Conservation (phyloP, 2,113 vertebrate species). For the Apteryx owenii region DNA sequence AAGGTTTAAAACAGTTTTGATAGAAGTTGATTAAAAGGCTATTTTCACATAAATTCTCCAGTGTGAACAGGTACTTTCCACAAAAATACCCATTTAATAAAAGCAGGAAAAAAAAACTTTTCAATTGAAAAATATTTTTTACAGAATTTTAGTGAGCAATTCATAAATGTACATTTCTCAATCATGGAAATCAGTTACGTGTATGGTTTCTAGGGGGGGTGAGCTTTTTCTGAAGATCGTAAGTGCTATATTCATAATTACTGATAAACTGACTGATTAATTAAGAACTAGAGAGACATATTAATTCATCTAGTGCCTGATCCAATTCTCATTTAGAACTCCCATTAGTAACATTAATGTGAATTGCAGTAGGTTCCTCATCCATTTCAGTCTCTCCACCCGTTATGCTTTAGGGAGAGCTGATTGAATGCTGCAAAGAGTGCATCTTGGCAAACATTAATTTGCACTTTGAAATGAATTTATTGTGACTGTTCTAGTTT, state of each 20-base stretch:
- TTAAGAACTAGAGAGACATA: conserved; percentile 46
- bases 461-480: conserved; percentile 70
- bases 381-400: conserved; percentile 29
- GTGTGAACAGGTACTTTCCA: background rate
- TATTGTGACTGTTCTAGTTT: conserved; percentile 62
- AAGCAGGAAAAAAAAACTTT: background rate
- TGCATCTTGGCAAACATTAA: conserved; percentile 70
- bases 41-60: background rate
- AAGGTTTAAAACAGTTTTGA: background rate
- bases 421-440: conserved; percentile 55
- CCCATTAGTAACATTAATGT: conserved; percentile 45
- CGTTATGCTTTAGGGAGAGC: conserved; percentile 35
- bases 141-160: background rate
- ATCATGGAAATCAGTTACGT: background rate
- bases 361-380: conserved; percentile 58
- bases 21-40: background rate
- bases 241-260: conserved; percentile 26
- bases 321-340: conserved; percentile 49
- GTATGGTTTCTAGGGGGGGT: background rate
- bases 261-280: conserved; percentile 60
- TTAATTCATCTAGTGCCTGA: conserved; percentile 48
- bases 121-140: background rate
- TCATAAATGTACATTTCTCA: background rate
- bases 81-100: background rate
- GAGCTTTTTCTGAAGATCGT: conserved; percentile 38